phyloP scores from a whole-genome alignment of 2,888 invertebrate species.

The Lottia gigantea region DNA sequence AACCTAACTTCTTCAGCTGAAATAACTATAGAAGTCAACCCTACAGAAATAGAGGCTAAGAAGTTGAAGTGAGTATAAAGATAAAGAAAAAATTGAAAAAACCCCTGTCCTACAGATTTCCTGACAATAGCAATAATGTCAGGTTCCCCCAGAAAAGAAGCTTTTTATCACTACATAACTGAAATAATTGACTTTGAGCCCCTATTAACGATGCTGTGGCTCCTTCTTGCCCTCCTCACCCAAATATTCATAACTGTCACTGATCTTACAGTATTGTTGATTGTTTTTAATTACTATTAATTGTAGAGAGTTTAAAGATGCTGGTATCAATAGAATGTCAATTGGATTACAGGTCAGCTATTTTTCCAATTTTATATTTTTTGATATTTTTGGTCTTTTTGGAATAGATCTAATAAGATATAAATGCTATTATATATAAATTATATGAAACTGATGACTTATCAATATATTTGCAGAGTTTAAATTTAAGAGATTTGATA shows the following conservation, averaged over 20 bases:
- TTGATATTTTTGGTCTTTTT: too few species aligned
- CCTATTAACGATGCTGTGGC: too few species aligned
- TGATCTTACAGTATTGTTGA: neutral
- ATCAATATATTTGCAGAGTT: conserved; percentile 38
- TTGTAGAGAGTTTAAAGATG: conserved; percentile 51
- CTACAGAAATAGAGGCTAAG: conserved; percentile 47
- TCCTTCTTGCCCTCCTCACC: too few species aligned
- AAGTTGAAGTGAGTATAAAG: conserved; percentile 43
- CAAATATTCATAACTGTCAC: too few species aligned
- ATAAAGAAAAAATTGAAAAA: too few species aligned
- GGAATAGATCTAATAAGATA: too few species aligned
- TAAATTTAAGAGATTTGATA: conserved; percentile 43
- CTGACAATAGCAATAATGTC: too few species aligned
- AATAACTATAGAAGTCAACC: conserved; percentile 62
- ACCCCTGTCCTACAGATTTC: too few species aligned
- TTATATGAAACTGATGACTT: neutral
- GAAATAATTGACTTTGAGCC: too few species aligned
- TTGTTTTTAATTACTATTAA: conserved; percentile 14
- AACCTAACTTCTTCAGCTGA: conserved; percentile 42
- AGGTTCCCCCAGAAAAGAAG: too few species aligned
- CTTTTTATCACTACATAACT: too few species aligned
- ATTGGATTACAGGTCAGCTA: conserved; percentile 56
- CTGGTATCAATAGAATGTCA: conserved; percentile 60
- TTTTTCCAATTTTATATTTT: conserved; percentile 5
- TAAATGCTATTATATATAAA: too few species aligned